Evolutionary conservation across 2,797 vertebrate genomes (phyloP), one percentile per base, ranked within the genome.

Genomic region (Sphaeramia orbicularis): DNA sequence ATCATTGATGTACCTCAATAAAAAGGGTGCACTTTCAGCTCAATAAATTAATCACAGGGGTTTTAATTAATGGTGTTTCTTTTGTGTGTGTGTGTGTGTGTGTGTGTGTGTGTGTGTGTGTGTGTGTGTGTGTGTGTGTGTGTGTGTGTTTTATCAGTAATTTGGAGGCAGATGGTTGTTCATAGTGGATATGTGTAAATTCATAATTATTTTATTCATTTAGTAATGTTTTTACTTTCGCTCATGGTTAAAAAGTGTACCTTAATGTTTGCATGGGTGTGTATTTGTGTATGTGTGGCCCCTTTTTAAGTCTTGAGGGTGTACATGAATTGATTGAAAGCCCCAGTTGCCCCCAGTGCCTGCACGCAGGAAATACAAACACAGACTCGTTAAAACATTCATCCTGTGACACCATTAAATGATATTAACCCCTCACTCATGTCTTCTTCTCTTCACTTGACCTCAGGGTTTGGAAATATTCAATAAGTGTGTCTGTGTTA

Each of bases 31-130:
- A 95, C 94, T 95, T 96, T 97, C 95, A 96, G 96, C 96, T 97
- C 96, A 96, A 97, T 99, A 97, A 97, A 97, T 96, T 97, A 99
- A 99, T 99, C 96, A 98, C 94, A 93, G 92, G 89, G 93, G 93
- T 98, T 98, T 97, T 99, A 97, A 97, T 98, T 98, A 99, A 98
- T 96, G 94, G 94, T 94, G 94, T 86, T 66, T 75, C 19, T 21
- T 61, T 5, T 27, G 24, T 27, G 24, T 27, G 21, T 24, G 21
- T 27, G 24, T 27, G 24, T 27, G 21, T 24, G 21, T 72, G 61
- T 64, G 45, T 14, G 42, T 30, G 9, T 57, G 50, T 49, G 40
- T 40, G 19, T 19, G 35, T 53, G 50, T 10, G 4, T n/a, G 14
- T 10, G 37, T 44, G 37, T 12, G 5, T 50, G 48, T 32, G 15